phyloP scores from a whole-genome alignment of 2,888 invertebrate species.

The Ligdia adustata region DNA sequence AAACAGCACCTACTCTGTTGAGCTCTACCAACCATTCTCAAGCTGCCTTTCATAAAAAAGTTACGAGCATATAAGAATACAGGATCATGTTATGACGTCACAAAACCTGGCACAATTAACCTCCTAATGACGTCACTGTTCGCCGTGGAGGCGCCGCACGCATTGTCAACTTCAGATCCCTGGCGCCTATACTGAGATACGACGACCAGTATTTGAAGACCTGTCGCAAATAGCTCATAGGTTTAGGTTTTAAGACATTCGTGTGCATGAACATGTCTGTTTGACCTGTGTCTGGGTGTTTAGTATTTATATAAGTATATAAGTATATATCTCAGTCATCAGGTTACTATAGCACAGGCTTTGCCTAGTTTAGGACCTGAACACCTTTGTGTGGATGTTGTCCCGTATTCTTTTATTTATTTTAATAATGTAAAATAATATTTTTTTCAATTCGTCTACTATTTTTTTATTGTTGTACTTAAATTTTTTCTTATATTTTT shows the following conservation, averaged over 20 bases:
- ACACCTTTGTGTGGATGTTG: too few relatives aligned
- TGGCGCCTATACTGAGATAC: slow-evolving; percentile 15
- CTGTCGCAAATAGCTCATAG: not conserved
- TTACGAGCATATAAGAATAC: slow-evolving; percentile 10
- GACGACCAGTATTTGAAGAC: slow-evolving; percentile 3
- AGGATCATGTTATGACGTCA: slow-evolving; percentile 24
- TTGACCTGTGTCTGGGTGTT: too few relatives aligned
- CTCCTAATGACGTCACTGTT: slow-evolving; percentile 46
- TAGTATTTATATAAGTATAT: too few relatives aligned
- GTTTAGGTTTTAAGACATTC: not conserved
- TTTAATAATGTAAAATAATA: too few relatives aligned
- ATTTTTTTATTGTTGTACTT: too few relatives aligned
- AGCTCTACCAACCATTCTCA: slow-evolving; percentile 11
- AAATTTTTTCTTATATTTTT: too few relatives aligned
- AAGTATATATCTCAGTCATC: not conserved
- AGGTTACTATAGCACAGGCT: too few relatives aligned
- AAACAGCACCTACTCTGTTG: not conserved
- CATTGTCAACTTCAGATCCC: slow-evolving; percentile 41
- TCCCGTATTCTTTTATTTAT: too few relatives aligned
- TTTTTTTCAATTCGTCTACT: too few relatives aligned
- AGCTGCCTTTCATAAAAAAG: slow-evolving; percentile 8
- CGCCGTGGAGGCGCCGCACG: slow-evolving; percentile 59
- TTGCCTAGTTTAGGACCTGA: too few relatives aligned
- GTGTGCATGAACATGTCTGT: too few relatives aligned
- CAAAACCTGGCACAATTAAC: slow-evolving; percentile 35